Evolutionary conservation across 2,888 invertebrate genomes (phyloP).

Genomic region (Nomada lathburiana): DNA sequence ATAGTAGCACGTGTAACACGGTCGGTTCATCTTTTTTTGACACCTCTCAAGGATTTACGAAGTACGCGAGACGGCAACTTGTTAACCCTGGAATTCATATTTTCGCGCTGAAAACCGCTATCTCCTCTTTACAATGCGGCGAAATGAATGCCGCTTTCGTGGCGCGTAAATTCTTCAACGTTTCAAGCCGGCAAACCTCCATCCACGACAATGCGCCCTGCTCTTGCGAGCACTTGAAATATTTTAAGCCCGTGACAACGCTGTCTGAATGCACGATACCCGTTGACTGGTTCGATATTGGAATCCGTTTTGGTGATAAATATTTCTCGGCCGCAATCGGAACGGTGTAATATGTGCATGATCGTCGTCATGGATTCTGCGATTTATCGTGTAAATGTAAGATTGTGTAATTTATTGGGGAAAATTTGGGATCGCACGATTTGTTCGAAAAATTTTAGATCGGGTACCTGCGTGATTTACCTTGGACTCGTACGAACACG

Average conservation of each 20-base stretch:
- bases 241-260: conserved; percentile 7
- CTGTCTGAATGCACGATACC: neutral
- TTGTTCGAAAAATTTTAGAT: too few species aligned
- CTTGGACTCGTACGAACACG: neutral
- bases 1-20: neutral
- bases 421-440: too few species aligned
- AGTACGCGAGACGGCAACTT: conserved; percentile 30
- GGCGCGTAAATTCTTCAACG: conserved; percentile 36
- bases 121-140: conserved; percentile 41
- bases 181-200: conserved; percentile 1
- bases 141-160: conserved; percentile 35
- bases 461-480: too few species aligned
- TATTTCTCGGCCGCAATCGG: neutral
- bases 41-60: conserved; percentile 21
- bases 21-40: conserved; percentile 17
- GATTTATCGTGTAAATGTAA: too few species aligned
- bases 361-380: too few species aligned
- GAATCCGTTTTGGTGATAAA: conserved; percentile 3
- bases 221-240: neutral
- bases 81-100: conserved; percentile 46
- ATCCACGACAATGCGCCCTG: neutral
- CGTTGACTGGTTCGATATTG: neutral
- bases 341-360: neutral
- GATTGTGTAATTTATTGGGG: too few species aligned
- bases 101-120: conserved; percentile 25